Conservation (phyloP, 1,140 invertebrate species). For the Leptinotarsa texana region DNA sequence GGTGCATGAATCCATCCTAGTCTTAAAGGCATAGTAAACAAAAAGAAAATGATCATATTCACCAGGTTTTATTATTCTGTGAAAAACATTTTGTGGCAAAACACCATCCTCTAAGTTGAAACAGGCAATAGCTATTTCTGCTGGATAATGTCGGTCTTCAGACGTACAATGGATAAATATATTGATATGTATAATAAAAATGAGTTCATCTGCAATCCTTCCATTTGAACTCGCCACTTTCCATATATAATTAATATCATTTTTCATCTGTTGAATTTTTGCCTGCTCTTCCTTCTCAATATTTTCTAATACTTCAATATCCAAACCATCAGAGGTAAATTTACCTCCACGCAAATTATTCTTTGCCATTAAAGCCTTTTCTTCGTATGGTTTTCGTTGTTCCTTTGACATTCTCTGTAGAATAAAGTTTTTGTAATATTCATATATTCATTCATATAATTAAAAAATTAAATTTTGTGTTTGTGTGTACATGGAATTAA, state of each 20-base stretch:
- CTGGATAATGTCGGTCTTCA: slow-evolving; percentile 52
- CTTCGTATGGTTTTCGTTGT: slow-evolving; percentile 40
- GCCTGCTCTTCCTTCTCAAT: slow-evolving; percentile 28
- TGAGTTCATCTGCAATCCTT: slow-evolving; percentile 43
- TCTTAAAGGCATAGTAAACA: too few relatives aligned
- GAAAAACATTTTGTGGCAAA: slow-evolving; percentile 55
- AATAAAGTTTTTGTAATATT: slow-evolving; percentile 10
- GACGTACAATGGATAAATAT: slow-evolving; percentile 50
- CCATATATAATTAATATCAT: slow-evolving; percentile 31
- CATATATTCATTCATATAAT: neutral
- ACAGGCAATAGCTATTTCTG: slow-evolving; percentile 49
- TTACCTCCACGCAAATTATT: slow-evolving; percentile 19
- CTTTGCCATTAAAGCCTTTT: slow-evolving; percentile 25
- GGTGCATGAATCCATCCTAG: too few relatives aligned
- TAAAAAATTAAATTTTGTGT: neutral
- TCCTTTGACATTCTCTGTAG: slow-evolving; percentile 36
- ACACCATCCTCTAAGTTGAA: slow-evolving; percentile 62
- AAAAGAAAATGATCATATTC: slow-evolving; percentile 12
- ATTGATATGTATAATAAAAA: slow-evolving; percentile 58
- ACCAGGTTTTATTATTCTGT: slow-evolving; percentile 60
- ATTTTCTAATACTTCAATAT: slow-evolving; percentile 32
- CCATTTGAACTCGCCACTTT: slow-evolving; percentile 24
- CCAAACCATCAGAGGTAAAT: slow-evolving; percentile 38
- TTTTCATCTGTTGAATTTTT: slow-evolving; percentile 27
- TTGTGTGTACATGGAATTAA: neutral